Evolutionary conservation across 2,797 vertebrate genomes (phyloP), one percentile per base, ranked within the genome.

Genomic region (Leptoclinus maculatus): DNA sequence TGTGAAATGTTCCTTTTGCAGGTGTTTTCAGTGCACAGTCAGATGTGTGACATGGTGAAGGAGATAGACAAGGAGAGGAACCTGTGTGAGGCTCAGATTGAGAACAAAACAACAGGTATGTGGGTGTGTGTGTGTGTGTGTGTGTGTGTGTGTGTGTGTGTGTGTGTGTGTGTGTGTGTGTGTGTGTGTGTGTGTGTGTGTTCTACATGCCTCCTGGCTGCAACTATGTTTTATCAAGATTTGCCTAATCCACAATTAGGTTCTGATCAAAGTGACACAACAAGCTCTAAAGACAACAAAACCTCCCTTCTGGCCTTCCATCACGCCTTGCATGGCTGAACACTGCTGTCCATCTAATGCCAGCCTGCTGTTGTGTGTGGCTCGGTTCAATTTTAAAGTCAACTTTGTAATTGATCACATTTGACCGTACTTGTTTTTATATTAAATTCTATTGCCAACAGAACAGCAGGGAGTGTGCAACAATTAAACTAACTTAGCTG

Each of bases 71-170:
- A 79, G 62, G 94, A 95, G 72, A 89, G 56, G 81, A 75, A 73
- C 34, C 25, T 78, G 67, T 96, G 95, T 16, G 79, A 93, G 81
- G 85, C 90, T 66, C 88, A 89, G 32, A 83, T 87, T 43, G 83
- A 93, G 78, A 94, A 96, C 89, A 91, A 73, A 76, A 94, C 94
- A 0, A 88, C 91, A 89, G 94, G 95, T 96, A 88, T 56, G 91
- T 82, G 17, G 12, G 49, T 14, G 1, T 13, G 5, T 59, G 7
- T 7, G 14, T 49, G 47, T n/a, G 47, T 49, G 45, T 47, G 17
- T 43, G 11, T 39, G 38, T 58, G 25, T 34, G 38, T 53, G 41
- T 34, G 9, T 39, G 38, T 39, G 38, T 39, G 38, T 39, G 38
- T 39, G 34, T n/a, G n/a, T n/a, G 8, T 9, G 10, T 56, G 91